These are phyloP conservation scores for Acrocephalus arundinaceus DNA, from an alignment of 2,113 vertebrate species.

Conservation along the genomic window DNA sequence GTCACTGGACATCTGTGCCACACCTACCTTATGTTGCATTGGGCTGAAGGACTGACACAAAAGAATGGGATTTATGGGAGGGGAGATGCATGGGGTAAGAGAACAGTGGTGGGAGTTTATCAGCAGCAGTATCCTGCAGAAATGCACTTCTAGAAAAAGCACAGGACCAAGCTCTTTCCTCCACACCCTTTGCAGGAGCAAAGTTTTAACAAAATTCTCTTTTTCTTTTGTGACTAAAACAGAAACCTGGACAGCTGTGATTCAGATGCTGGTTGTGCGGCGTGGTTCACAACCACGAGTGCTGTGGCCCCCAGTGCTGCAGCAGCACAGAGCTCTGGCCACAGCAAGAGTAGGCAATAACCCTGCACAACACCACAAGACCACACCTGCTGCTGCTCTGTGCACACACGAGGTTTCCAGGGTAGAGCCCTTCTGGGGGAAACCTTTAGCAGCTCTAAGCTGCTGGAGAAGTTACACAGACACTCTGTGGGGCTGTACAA, in stretches of 20 bases:
- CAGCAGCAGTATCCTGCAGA: neutral
- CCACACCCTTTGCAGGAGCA: neutral
- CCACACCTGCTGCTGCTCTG: neutral
- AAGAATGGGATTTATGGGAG: neutral
- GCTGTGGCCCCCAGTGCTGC: neutral
- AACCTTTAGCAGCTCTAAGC: neutral
- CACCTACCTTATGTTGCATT: neutral
- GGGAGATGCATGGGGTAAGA: neutral
- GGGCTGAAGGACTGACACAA: neutral
- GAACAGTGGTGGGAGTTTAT: accelerated
- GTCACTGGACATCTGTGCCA: neutral
- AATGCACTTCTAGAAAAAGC: neutral
- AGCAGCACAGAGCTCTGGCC: neutral
- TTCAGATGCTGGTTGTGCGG: neutral
- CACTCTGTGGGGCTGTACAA: neutral
- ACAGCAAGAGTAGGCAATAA: neutral
- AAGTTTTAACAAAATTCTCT: neutral
- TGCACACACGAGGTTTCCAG: accelerated
- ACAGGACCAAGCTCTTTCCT: neutral
- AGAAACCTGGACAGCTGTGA: neutral
- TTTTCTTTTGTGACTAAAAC: neutral
- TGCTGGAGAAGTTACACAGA: neutral
- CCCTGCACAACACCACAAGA: accelerated
- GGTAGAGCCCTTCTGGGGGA: neutral
- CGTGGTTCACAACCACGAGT: accelerated